These are phyloP conservation scores for Maniola jurtina DNA, from an alignment of 1,140 invertebrate genomes.

Conservation along the genomic window DNA sequence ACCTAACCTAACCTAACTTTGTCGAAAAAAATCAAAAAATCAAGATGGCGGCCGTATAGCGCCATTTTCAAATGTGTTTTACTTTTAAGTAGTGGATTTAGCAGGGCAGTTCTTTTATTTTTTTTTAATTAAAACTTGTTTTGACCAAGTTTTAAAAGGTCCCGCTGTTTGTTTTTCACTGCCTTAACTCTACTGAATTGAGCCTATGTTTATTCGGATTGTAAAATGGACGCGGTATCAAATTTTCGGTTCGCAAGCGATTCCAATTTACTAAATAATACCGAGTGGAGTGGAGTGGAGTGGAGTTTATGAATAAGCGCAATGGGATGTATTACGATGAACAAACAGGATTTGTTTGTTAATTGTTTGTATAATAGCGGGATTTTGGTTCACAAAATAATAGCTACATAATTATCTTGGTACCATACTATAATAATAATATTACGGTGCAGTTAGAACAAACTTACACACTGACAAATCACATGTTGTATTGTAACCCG, in stretches of 20 bases:
- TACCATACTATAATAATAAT: too few species aligned
- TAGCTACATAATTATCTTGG: too few species aligned
- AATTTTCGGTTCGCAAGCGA: slow-evolving; percentile 25
- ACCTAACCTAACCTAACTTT: too few species aligned
- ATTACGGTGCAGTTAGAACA: too few species aligned
- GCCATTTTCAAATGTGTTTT: too few species aligned
- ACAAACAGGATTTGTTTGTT: slow-evolving; percentile 8
- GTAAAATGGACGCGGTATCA: slow-evolving; percentile 25
- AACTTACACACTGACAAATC: too few species aligned
- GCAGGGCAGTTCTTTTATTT: too few species aligned
- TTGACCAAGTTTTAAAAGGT: neutral
- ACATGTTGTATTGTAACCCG: too few species aligned
- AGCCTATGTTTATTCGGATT: slow-evolving; percentile 18
- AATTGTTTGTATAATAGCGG: neutral
- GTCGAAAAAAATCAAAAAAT: neutral
- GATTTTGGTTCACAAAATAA: too few species aligned
- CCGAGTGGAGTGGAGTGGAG: slow-evolving; percentile 2
- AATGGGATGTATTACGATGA: neutral
- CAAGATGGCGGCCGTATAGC: neutral
- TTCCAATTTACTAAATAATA: slow-evolving; percentile 33
- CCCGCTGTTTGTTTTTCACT: slow-evolving; percentile 9
- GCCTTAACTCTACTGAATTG: slow-evolving; percentile 11
- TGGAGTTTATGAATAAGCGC: slow-evolving; percentile 1
- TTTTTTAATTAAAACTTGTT: too few species aligned
- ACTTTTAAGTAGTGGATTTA: too few species aligned